Evolutionary conservation across 2,888 invertebrate genomes (phyloP), one percentile per base, ranked within the genome.

Genomic region (Imbricaverruca yamaguchii): DNA sequence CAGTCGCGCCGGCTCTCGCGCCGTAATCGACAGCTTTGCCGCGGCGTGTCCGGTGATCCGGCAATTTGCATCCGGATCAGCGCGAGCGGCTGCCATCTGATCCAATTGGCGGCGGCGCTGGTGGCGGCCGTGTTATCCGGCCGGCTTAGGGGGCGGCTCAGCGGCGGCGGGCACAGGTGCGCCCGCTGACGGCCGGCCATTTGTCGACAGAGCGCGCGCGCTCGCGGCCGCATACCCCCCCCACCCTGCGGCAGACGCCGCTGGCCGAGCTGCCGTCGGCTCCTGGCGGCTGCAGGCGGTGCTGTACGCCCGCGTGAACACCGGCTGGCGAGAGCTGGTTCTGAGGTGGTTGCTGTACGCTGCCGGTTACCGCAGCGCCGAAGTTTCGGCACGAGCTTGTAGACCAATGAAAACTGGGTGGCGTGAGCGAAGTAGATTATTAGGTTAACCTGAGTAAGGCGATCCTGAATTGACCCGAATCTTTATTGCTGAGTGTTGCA

Each of bases 61-160:
- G 53, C 74, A 74, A 74, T 74, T 74, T 74, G 74, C 74, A 74
- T 74, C 74, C 39, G 74, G 74, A 53, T 74, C 74, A 74, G 74
- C 74, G 53, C 15, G 55, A 55, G 10, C 74, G 53, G 15, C 2
- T 55, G 21, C 74, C 74, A 55, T 74, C 74, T 55, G 74, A 74
- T 74, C 74, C 74, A 74, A 74, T 74, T 74, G 39, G 55, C 55
- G 21, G 74, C 74, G 55, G 53, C 8, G 6, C 15, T 6, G 23
- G 67, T 6, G 13, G 25, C 15, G 3, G 74, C 53, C 74, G 74
- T 74, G 55, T 74, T 74, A 74, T 74, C 74, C 21, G 21, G 74
- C 23, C 74, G 74, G 74, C 74, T 74, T 74, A 74, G 69, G 39
- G 39, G 25, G 69, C 39, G 8, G 21, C 69, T 18, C 21, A 23